phyloP scores from a whole-genome alignment of 2,113 vertebrate genomes.

The Fulmarus glacialis region DNA sequence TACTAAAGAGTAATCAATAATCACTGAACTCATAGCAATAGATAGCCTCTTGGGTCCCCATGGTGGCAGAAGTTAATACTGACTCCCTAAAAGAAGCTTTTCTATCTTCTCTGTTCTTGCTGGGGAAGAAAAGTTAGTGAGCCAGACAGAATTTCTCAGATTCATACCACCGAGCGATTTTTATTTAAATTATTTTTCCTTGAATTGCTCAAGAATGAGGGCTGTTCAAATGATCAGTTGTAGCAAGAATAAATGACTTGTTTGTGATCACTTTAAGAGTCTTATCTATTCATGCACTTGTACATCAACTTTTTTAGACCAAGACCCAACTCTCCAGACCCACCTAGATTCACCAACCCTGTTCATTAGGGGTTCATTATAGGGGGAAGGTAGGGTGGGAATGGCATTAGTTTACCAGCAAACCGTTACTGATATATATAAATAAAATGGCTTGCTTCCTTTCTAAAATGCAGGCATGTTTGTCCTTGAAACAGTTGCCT shows the following conservation, averaged over 20 bases:
- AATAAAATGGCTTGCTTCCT: background rate
- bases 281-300: background rate
- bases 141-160: background rate
- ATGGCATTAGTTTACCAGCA: background rate
- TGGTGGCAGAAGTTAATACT: background rate
- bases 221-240: background rate
- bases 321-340: background rate
- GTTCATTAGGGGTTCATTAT: background rate
- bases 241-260: background rate
- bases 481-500: background rate
- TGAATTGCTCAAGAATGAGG: background rate
- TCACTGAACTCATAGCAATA: background rate
- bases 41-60: background rate
- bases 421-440: background rate
- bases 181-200: background rate
- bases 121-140: background rate
- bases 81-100: background rate
- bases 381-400: background rate
- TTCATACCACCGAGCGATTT: background rate
- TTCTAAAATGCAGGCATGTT: accelerated
- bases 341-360: background rate
- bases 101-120: background rate
- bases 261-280: background rate
- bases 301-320: background rate
- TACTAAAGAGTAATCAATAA: background rate